A percentile compares a stretch with the other conserved stretches of the same genome.
These are phyloP conservation scores for Cacatua alba DNA, from an alignment of 2,113 vertebrate genomes.

Conservation along the genomic window DNA sequence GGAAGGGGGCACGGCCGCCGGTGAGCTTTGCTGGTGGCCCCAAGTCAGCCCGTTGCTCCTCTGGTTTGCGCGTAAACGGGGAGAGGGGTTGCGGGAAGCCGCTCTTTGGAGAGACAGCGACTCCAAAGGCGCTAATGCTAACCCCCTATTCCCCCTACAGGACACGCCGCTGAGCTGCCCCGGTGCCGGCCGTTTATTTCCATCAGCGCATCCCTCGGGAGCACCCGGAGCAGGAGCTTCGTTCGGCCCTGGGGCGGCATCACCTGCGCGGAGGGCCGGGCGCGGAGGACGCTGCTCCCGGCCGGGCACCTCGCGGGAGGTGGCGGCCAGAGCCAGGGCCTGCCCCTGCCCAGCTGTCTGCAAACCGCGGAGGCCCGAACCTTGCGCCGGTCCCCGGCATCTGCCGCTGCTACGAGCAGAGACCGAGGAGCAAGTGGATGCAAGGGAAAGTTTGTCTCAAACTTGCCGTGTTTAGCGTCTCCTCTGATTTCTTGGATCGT, in stretches of 20 bases:
- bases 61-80: fast-evolving
- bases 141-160: neutral
- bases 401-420: neutral
- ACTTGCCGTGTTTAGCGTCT: neutral
- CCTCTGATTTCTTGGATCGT: neutral
- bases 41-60: neutral
- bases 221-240: neutral
- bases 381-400: neutral
- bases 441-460: neutral
- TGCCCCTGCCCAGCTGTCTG: neutral
- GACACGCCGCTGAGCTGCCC: neutral
- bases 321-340: neutral
- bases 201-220: neutral
- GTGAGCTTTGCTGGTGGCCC: neutral
- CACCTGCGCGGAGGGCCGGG: neutral
- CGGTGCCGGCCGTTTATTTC: neutral
- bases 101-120: fast-evolving
- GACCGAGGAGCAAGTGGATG: neutral
- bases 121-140: fast-evolving
- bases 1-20: neutral
- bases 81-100: neutral
- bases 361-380: neutral
- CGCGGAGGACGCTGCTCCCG: neutral
- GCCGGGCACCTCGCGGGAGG: neutral
- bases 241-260: neutral